Evolutionary conservation across 2,113 vertebrate genomes (phyloP), one percentile per base, ranked within the genome.

Genomic region (Brachyhypopomus gauderio): DNA sequence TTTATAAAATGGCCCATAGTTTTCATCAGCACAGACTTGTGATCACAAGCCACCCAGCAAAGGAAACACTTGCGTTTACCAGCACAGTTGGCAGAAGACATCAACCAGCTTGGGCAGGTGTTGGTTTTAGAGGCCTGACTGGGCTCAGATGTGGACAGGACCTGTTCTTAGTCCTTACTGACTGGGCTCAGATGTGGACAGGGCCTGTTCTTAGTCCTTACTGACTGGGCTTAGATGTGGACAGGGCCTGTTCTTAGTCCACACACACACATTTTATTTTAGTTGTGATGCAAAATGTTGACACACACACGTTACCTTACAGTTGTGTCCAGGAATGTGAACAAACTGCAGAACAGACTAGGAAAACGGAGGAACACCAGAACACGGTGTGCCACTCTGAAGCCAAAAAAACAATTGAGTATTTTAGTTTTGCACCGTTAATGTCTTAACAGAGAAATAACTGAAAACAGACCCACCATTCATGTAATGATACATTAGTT

Each of bases 291-390:
- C 11, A 72, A 16, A 72, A 8, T 19, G 48, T 27, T 25, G 25
- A 75, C 6, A 58, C n/a, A 58, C n/a, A 77, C 38, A 72, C 1
- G 77, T 88, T 88, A 94, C 92, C 89, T 92, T 11, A 91, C 8
- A 2, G 89, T 87, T 23, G 75, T 79, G 71, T 91, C 90, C 87
- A 93, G 77, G 38, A 88, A 91, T 82, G 75, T 78, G 89, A 90
- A 85, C 83, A 83, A 20, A 76, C 77, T 87, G 82, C 79, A 86
- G 85, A 85, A 85, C 77, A 94, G 60, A 27, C 79, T 78, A 77
- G 81, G 78, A 74, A 85, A 77, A 58, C 87, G 88, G 6, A 87
- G 78, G 45, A 75, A 81, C 55, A 86, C 88, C 84, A 91, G 34
- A 72, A 87, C 36, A 62, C 86, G 87, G 16, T 88, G 85, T 41